A percentile compares a stretch with the other conserved stretches of the same genome.
Conservation (phyloP, 2,113 vertebrate species). For the Seriola rivoliana region DNA sequence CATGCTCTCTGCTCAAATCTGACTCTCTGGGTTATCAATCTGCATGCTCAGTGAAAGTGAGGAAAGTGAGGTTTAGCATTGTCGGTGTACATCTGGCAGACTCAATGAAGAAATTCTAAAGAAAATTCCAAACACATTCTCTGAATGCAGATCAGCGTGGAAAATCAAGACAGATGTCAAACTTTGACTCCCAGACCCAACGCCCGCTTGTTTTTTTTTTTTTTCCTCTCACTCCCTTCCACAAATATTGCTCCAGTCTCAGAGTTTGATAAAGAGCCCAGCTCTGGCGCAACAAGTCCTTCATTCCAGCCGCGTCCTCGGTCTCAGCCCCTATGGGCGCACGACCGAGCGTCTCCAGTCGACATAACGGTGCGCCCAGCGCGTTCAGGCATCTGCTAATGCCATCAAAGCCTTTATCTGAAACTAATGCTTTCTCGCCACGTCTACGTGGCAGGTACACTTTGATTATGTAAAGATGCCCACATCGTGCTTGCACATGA, state of each 20-base stretch:
- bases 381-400: constrained; percentile 54
- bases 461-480: constrained; percentile 66
- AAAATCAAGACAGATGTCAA: constrained; percentile 71
- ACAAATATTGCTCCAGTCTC: constrained; percentile 50
- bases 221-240: constrained; percentile 44
- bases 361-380: constrained; percentile 58
- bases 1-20: not conserved
- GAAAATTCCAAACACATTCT: constrained; percentile 25
- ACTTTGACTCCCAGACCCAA: constrained; percentile 44
- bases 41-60: not conserved
- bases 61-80: not conserved
- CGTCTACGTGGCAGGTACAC: constrained; percentile 82
- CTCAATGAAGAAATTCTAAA: not conserved
- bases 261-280: constrained; percentile 53
- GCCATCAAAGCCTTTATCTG: constrained; percentile 64
- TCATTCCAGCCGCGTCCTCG: constrained; percentile 46
- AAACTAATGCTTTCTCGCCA: constrained; percentile 25
- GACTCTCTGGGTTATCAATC: not conserved
- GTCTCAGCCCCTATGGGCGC: constrained; percentile 30
- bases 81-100: not conserved
- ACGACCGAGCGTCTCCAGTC: constrained; percentile 38
- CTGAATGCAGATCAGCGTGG: constrained; percentile 45
- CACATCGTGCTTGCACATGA: constrained; percentile 1
- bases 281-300: constrained; percentile 69
- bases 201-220: constrained; percentile 16